Evolutionary conservation across 2,888 invertebrate species (phyloP).

Genomic region (Camptogramma bilineatum): DNA sequence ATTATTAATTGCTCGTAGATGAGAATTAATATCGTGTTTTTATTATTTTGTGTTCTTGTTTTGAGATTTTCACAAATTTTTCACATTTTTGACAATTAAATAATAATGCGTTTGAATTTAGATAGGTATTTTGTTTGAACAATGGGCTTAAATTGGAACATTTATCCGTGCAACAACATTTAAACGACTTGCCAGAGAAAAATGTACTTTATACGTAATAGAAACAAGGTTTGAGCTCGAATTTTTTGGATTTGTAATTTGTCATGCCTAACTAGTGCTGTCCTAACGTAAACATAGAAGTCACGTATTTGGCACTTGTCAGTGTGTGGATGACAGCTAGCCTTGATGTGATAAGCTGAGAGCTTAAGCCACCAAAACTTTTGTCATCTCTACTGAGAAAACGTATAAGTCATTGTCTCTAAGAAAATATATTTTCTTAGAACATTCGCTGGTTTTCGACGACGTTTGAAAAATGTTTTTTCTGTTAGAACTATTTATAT

Average conservation of each 20-base stretch:
- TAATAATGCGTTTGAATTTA: neutral
- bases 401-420: constrained; percentile 66
- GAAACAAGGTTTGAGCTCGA: neutral
- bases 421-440: constrained; percentile 51
- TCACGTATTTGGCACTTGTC: constrained; percentile 72
- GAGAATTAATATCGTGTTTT: constrained; percentile 68
- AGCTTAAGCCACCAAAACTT: constrained; percentile 65
- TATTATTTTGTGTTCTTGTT: constrained; percentile 11
- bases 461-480: constrained; percentile 30
- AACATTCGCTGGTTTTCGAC: constrained; percentile 39
- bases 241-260: constrained; percentile 37
- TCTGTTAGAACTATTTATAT: constrained; percentile 32
- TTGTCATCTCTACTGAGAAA: constrained; percentile 62
- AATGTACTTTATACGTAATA: neutral
- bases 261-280: constrained; percentile 56
- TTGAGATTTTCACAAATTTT: neutral
- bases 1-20: constrained; percentile 69
- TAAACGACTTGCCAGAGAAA: neutral
- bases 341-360: constrained; percentile 73
- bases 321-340: constrained; percentile 64
- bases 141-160: neutral
- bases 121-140: neutral
- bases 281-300: constrained; percentile 67
- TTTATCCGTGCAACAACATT: neutral
- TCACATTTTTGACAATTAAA: constrained; percentile 2